These are phyloP conservation scores for Centropus bengalensis DNA, from an alignment of 2,113 vertebrate genomes.

Conservation along the genomic window DNA sequence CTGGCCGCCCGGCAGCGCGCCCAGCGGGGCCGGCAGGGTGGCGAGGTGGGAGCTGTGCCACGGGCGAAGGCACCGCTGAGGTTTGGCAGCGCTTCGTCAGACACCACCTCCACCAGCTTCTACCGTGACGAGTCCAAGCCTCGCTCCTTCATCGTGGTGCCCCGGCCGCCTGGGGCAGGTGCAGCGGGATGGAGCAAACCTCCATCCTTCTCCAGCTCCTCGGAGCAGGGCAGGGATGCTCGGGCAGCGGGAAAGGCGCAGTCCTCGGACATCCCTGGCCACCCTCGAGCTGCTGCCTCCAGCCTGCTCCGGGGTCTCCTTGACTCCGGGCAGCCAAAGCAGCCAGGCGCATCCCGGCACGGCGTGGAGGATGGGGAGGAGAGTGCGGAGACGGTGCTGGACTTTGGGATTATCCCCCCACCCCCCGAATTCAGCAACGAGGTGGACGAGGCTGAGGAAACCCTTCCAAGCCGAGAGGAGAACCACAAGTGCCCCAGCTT, in stretches of 20 bases:
- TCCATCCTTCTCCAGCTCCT: slow-evolving; percentile 43
- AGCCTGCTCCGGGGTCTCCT: neutral
- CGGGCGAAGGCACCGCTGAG: neutral
- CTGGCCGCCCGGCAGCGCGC: slow-evolving; percentile 89
- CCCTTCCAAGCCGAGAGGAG: neutral
- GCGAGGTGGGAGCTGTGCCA: neutral
- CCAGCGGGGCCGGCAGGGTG: slow-evolving; percentile 66
- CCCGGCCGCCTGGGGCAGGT: neutral
- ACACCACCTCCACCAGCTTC: slow-evolving; percentile 63
- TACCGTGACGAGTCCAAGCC: slow-evolving; percentile 71
- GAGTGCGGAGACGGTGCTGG: slow-evolving; percentile 40
- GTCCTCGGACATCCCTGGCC: neutral
- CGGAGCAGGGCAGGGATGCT: neutral
- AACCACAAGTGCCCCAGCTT: slow-evolving; percentile 52
- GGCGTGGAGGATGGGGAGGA: slow-evolving; percentile 3
- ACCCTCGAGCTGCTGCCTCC: neutral
- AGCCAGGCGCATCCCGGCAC: neutral
- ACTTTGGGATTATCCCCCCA: slow-evolving; percentile 84
- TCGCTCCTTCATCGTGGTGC: slow-evolving; percentile 79
- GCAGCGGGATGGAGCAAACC: neutral
- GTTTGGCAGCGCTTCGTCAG: neutral
- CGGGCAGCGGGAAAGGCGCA: rapidly evolving
- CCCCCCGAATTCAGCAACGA: slow-evolving; percentile 91
- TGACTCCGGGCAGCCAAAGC: neutral
- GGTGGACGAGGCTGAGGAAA: neutral